phyloP scores from a whole-genome alignment of 1,140 invertebrate genomes.

The Acromyrmex echinatior region DNA sequence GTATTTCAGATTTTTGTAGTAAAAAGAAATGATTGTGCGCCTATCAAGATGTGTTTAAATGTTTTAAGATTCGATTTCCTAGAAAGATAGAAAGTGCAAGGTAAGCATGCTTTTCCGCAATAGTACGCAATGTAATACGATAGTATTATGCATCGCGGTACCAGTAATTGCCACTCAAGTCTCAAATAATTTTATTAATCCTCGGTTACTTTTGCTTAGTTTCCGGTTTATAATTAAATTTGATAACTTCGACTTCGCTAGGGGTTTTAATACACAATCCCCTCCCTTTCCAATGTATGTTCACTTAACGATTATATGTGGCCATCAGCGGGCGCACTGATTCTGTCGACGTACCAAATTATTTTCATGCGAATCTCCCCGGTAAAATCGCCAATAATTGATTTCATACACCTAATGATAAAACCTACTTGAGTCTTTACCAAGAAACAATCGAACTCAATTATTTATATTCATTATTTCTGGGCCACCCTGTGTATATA shows the following conservation, averaged over 20 bases:
- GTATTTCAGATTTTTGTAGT: conserved; percentile 61
- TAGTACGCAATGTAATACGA: conserved; percentile 14
- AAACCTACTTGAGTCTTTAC: conserved; percentile 8
- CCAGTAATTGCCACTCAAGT: conserved; percentile 58
- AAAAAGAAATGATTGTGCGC: conserved; percentile 42
- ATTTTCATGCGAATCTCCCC: neutral
- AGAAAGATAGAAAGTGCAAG: conserved; percentile 29
- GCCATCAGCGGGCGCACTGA: neutral
- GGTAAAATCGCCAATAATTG: neutral
- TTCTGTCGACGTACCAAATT: neutral
- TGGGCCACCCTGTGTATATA: conserved; percentile 36
- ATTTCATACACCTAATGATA: neutral
- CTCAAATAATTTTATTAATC: conserved; percentile 45
- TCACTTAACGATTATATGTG: conserved; percentile 5
- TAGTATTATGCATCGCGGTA: conserved; percentile 66
- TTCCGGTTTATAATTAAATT: conserved; percentile 24
- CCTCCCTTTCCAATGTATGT: neutral
- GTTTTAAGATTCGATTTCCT: conserved; percentile 45
- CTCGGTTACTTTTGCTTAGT: conserved; percentile 25
- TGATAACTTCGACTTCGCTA: neutral
- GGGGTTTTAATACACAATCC: neutral
- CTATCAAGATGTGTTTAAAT: conserved; percentile 44
- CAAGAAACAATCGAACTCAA: neutral
- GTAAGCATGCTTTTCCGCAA: conserved; percentile 25
- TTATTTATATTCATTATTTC: conserved; percentile 28